Evolutionary conservation across 2,888 invertebrate species (phyloP), one percentile per base, ranked within the genome.

Genomic region (Xestia xanthographa): DNA sequence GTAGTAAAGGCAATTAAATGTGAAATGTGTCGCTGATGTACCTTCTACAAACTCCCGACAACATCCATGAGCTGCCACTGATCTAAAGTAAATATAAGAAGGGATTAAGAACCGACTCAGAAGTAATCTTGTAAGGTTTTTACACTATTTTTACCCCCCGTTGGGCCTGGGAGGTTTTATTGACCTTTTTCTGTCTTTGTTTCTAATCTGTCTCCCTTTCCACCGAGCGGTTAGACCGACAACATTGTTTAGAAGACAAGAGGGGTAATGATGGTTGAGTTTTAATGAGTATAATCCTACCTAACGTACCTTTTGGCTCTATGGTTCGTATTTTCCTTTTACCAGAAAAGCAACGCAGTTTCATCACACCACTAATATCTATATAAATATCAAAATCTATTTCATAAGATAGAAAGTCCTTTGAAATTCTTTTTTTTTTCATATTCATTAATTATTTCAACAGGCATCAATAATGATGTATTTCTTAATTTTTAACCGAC

Each of bases 1-100:
- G 58, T 71, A 74, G 60, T 50, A 71, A 65, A 68, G 71, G 50
- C 22, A n/a, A 9, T 58, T 29, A 9, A 29, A 72, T 56, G 43
- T 45, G 56, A 41, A 66, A 69, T 56, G 38, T 82, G 68, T 43
- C 67, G 29, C 26, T 34, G 45, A 60, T 45, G n/a, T 45, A 62
- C 65, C 60, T 74, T 34, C 58, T 9, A 56, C 43, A 50, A 29
- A 62, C 58, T 73, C 8, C 14, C 17, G 50, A 66, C 56, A 45
- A 77, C 11, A 29, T 58, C 38, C 22, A 34, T n/a, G 26, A 38
- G 41, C n/a, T 63, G 34, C 38, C 5, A 34, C 20, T 67, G 70
- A 53, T 74, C 20, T 50, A 58, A 69, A 72, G 63, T 72, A 72
- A 78, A 78, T 69, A 66, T 29, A 62, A 41, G 48, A 79, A 58